phyloP scores from a whole-genome alignment of 30 jellyfish, hydroid and myxozoan genomes.

The Rhopilema esculentum region DNA sequence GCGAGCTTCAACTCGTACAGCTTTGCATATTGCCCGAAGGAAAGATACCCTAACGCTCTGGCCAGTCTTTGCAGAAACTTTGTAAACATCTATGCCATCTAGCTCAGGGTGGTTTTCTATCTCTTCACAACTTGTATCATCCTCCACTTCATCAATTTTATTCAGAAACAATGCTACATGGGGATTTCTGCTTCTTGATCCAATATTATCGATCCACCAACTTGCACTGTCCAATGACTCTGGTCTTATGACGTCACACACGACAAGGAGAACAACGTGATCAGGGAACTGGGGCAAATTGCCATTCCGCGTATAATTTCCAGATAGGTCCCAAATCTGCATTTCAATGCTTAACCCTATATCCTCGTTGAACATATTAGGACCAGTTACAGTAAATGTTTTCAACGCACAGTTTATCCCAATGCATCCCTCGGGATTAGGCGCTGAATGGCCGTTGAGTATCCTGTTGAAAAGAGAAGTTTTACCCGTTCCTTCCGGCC shows the following conservation, averaged over 20 bases:
- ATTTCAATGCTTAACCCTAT: slow-evolving; percentile 11
- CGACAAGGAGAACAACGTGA: slow-evolving; percentile 32
- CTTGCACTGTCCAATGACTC: slow-evolving; percentile 7
- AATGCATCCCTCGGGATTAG: not conserved
- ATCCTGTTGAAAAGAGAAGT: slow-evolving; percentile 23
- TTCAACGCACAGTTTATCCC: slow-evolving; percentile 42
- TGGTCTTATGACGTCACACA: slow-evolving; percentile 42
- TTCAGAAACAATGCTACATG: slow-evolving; percentile 26
- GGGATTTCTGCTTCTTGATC: not conserved
- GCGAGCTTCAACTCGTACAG: slow-evolving; percentile 38
- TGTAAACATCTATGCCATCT: slow-evolving; percentile 29
- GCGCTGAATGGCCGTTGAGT: not conserved
- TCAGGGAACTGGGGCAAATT: not conserved
- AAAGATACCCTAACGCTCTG: slow-evolving; percentile 23
- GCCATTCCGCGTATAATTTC: not conserved
- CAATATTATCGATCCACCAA: not conserved
- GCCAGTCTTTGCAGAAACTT: slow-evolving; percentile 69
- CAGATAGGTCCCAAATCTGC: slow-evolving; percentile 36
- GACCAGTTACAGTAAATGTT: slow-evolving; percentile 37
- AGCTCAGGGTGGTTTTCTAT: slow-evolving; percentile 5
- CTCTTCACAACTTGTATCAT: not conserved
- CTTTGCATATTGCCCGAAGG: slow-evolving; percentile 21
- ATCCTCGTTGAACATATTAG: slow-evolving; percentile 41
- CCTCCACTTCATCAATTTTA: slow-evolving; percentile 37
- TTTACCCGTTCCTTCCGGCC: slow-evolving; percentile 26